Base-by-base conservation (phyloP, 2,113 vertebrate species). In the Hippocampus barbouri region DNA sequence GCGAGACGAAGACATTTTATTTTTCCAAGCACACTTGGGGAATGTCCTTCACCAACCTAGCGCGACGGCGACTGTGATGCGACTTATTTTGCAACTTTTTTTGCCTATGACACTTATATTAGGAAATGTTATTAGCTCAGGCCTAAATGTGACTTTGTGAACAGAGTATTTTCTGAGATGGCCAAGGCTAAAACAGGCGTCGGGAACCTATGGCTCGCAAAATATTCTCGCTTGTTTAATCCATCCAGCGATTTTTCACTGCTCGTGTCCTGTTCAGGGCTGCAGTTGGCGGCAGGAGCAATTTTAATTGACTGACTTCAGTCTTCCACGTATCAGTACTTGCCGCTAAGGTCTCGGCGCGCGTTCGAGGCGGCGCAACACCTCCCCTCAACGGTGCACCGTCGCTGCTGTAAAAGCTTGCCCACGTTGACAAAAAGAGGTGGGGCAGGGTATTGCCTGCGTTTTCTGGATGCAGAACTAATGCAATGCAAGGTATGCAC, bases 11-110 rank as follows among this genome's bases (percentile, higher is more conserved):
- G 14, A 64, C 70, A 0, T 15, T 40, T 70, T 68, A 14, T 14
- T 30, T 59, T 21, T 20, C 4, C 56, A 66, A 76, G 72, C 45
- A 66, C 23, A 6, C 30, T 30, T 69, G n/a, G 65, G 72, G 83
- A 76, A 76, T 72, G 1, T 77, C 72, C 77, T 79, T 20, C 25
- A 18, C 7, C 61, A 18, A 47, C 47, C n/a, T 4, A 23, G 21
- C 40, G 8, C 4, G 38, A 45, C 12, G n/a, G 23, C 3, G 7
- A 64, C n/a, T n/a, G 15, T 5, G 16, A 20, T 11, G 16, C 2
- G n/a, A 41, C 10, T 56, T 51, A 3, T 10, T 65, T 65, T 65
- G 40, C 7, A 23, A 63, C 4, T 9, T 43, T 63, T 63, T n/a
- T 8, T 23, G 2, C 34, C 6, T 38, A 38, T 5, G 34, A 38